Conservation (phyloP, 2,113 vertebrate genomes). For the Carlito syrichta region DNA sequence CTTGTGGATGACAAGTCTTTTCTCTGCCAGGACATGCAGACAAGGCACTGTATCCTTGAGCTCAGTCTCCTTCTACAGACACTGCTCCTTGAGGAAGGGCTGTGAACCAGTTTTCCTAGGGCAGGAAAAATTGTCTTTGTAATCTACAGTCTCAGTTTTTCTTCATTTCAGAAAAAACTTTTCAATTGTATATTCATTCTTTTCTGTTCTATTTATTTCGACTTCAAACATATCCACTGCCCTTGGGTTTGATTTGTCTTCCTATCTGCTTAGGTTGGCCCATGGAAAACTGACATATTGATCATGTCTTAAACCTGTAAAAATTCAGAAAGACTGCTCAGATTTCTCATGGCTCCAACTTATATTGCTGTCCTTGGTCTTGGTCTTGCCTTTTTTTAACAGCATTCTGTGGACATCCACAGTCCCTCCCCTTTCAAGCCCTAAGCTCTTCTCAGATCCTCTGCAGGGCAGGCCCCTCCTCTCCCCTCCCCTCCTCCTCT, state of each 20-base stretch:
- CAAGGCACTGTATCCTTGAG: no score
- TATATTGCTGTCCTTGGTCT: accelerated
- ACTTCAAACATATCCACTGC: accelerated
- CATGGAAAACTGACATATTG: background rate
- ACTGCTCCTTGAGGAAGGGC: accelerated
- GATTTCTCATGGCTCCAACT: accelerated
- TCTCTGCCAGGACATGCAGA: background rate
- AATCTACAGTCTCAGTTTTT: no score
- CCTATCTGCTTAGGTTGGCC: background rate
- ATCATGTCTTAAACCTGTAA: background rate
- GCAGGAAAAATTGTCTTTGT: background rate
- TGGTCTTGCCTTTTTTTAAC: accelerated
- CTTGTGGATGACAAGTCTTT: accelerated
- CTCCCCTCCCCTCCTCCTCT: background rate
- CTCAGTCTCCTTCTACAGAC: no score
- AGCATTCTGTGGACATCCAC: accelerated
- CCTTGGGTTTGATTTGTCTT: background rate
- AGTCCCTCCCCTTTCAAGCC: no score
- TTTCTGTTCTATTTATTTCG: background rate
- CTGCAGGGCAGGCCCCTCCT: no score
- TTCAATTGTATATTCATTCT: accelerated
- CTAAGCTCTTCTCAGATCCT: no score
- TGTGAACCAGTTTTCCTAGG: accelerated
- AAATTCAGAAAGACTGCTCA: background rate
- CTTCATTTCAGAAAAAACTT: background rate